Evolutionary conservation across 2,113 vertebrate genomes (phyloP), one percentile per base, ranked within the genome.

Genomic region (Heptranchias perlo): DNA sequence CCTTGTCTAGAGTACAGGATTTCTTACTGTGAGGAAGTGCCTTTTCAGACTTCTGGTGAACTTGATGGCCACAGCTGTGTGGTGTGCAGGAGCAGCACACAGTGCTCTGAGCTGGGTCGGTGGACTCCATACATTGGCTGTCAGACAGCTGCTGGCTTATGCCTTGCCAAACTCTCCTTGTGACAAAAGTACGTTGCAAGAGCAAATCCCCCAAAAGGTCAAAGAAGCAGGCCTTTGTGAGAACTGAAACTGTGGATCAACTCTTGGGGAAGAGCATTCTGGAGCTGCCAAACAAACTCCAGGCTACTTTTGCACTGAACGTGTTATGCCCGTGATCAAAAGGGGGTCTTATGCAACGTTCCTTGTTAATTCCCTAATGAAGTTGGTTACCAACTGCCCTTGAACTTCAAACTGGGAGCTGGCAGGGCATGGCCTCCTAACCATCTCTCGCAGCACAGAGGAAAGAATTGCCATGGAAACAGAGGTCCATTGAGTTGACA

Each of bases 11-110:
- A 25, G 84, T 31, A 54, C 82, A 52, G 47, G 25, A 8, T 61
- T 93, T 39, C 16, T 93, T n/a, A 23, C n/a, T 18, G 4, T 23
- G 31, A 82, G 47, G 78, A 82, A 93, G 11, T 62, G 16, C 16
- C 35, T 93, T 93, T 62, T 16, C 58, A 10, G 6, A 61, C 58
- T 92, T 39, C 54, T 82, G 18, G 21, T 92, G 89, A 93, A 61
- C 87, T 92, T 35, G 16, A 58, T 61, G n/a, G 54, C 31, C 54
- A 92, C 87, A 92, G 78, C 78, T 82, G 78, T 82, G 78, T 82
- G 47, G 78, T 23, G 35, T 39, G 58, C 89, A 93, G 89, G 89
- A 62, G 58, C 35, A 44, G 78, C 23, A 64, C n/a, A 39, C 87
- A 58, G 58, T 62, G n/a, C 58, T 62, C 31, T 3, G 58, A 62